Evolutionary conservation across 1,140 invertebrate genomes (phyloP), one percentile per base, ranked within the genome.

Genomic region (Drosophila funebris): DNA sequence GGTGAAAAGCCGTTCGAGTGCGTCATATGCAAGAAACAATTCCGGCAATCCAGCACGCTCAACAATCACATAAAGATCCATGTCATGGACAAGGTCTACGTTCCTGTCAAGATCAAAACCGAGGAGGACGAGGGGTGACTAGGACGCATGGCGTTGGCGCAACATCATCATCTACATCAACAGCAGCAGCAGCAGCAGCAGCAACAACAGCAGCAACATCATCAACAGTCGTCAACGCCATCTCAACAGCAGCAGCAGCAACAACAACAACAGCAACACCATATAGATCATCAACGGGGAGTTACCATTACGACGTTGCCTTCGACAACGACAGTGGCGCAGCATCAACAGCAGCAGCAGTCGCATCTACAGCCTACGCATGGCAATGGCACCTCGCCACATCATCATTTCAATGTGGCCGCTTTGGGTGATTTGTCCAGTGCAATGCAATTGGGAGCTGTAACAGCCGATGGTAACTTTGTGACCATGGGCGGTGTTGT

Each of bases 41-140:
- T 92, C 74, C 90, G 91, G 37, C 91, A 92, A 72, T 89, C 81
- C 37, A 91, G 90, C 52, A 92, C 91, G 46, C 85, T 92, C 41
- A 92, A 92, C 73, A 92, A 92, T 76, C 91, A 92, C 73, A 91
- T 92, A 83, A 92, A 92, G 79, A 92, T 92, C 33, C 91, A 92
- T 69, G 90, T 91, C 41, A 92, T 91, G 78, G 91, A 92, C 70
- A 92, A 92, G 75, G 90, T 91, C 60, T 91, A 91, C 58, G 85
- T 91, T 70, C 90, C 90, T 77, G 84, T 90, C 36, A 91, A 91
- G 78, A 91, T 91, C 70, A 91, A 91, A 82, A 91, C 89, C 63
- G 90, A 91, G 78, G 90, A 91, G 68, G 90, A 91, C 68, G 90
- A 91, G 48, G 90, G 90, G 77, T 91, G 90, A 91, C 90, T 91